Evolutionary conservation across 35 echinoderm and acorn worm genomes (phyloP), one percentile per base, ranked within the genome.

Genomic region (Heliocidaris erythrogramma): DNA sequence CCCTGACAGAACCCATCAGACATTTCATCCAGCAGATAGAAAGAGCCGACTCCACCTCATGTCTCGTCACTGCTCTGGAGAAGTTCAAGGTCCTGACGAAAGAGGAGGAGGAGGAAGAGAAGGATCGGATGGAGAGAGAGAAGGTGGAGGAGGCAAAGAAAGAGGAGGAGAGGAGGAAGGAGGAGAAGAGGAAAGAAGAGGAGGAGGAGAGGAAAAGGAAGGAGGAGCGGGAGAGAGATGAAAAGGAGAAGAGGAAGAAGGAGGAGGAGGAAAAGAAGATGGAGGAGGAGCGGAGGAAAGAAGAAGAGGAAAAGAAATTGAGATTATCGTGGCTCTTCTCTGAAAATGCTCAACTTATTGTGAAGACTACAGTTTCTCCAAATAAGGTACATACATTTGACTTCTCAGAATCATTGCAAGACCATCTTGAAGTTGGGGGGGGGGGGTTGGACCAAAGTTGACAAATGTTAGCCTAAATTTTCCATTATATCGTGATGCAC

Each of bases 51-150:
- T 94, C 59, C 60, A 17, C 93, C 53, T 31, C 30, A 0, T 12
- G 31, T 7, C 59, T 65, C 32, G 56, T 27, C 59, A 31, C 30
- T 18, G 93, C 93, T n/a, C 30, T 65, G 8, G 59, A 48, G 56
- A 78, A 42, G 30, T 94, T 78, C 49, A 78, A 10, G 30, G 65
- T 78, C 42, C 56, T 71, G 30, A 78, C 56, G n/a, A 32, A 47
- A 47, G 65, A 94, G 42, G 65, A 94, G 65, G 59, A 94, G 32
- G 48, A 93, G 86, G 65, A 94, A 30, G 93, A 78, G 65, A 65
- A 59, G 48, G 49, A 65, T 50, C 60, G 35, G 30, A 49, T 31
- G 49, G 65, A 85, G 42, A 84, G 59, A 59, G 65, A 94, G 48
- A 42, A 85, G 31, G 30, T 32, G 27, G 32, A 94, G 61, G 85